Evolutionary conservation across 2,113 vertebrate genomes (phyloP).

Genomic region (Spea multiplicata): DNA sequence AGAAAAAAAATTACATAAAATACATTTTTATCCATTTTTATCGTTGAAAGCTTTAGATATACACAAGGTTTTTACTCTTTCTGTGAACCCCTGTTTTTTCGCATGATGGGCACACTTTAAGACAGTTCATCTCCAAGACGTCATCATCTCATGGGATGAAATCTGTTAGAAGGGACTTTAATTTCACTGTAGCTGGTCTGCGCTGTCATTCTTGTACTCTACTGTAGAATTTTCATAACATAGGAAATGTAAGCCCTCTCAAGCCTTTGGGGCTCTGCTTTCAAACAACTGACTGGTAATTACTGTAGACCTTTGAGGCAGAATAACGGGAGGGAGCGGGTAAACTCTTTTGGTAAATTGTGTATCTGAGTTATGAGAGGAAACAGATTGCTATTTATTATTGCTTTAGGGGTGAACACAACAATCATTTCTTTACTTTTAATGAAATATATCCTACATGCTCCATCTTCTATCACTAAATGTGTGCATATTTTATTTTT

Average conservation of each 20-base stretch:
- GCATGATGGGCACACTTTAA: not conserved
- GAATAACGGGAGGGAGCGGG: constrained; percentile 36
- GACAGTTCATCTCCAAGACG: not conserved
- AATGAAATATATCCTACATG: constrained; percentile 34
- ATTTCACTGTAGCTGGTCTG: constrained; percentile 37
- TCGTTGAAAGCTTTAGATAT: too few species aligned
- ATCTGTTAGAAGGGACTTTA: not conserved
- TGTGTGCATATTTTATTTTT: not conserved
- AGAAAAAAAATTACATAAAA: too few species aligned
- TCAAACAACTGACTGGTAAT: constrained; percentile 55
- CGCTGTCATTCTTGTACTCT: constrained; percentile 49
- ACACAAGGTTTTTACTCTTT: too few species aligned
- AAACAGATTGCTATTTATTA: constrained; percentile 44
- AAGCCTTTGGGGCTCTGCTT: constrained; percentile 35
- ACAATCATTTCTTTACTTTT: constrained; percentile 38
- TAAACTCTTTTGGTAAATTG: constrained; percentile 34
- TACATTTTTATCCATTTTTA: too few species aligned
- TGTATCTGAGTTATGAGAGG: constrained; percentile 45
- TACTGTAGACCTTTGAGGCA: constrained; percentile 45
- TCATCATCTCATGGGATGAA: not conserved
- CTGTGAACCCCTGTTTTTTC: too few species aligned
- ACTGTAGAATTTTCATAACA: constrained; percentile 52
- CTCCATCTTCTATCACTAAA: constrained; percentile 1
- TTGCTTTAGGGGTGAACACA: constrained; percentile 41
- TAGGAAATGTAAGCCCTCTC: constrained; percentile 37